These are phyloP conservation scores for Orthosia incerta DNA, from an alignment of 2,888 invertebrate species.

Conservation along the genomic window DNA sequence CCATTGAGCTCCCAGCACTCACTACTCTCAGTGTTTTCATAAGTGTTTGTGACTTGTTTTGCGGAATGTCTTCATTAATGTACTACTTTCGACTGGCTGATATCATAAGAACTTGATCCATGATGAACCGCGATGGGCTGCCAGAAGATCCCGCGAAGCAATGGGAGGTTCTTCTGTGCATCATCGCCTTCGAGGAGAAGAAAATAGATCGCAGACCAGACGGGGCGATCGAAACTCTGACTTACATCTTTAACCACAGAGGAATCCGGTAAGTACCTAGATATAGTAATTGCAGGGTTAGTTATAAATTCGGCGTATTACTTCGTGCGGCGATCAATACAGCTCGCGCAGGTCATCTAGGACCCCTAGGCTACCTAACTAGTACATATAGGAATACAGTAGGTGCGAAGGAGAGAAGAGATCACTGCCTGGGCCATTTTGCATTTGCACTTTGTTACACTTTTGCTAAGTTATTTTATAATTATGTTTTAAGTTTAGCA, in stretches of 20 bases:
- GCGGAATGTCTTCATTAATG: constrained; percentile 29
- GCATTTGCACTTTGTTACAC: background rate
- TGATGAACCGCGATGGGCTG: constrained; percentile 76
- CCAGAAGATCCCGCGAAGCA: constrained; percentile 85
- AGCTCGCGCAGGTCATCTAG: constrained; percentile 49
- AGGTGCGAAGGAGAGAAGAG: constrained; percentile 1
- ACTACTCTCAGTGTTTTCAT: background rate
- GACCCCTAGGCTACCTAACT: constrained; percentile 19
- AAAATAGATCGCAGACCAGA: constrained; percentile 84
- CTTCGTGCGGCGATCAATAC: constrained; percentile 37
- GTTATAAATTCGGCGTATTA: constrained; percentile 5
- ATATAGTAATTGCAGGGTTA: constrained; percentile 4
- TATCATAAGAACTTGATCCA: constrained; percentile 47
- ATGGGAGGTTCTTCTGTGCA: constrained; percentile 85
- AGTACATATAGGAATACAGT: constrained; percentile 5
- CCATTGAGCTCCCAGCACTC: constrained; percentile 18
- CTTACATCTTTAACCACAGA: constrained; percentile 82
- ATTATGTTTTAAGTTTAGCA: background rate
- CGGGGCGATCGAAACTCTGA: constrained; percentile 84
- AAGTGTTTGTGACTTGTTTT: constrained; percentile 6
- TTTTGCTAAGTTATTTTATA: background rate
- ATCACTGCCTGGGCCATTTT: constrained; percentile 5
- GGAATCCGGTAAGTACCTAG: constrained; percentile 78
- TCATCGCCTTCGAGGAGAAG: constrained; percentile 86
- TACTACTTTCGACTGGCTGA: constrained; percentile 30